Base-by-base conservation (phyloP, 2,888 invertebrate species). In the Eupithecia centaureata region DNA sequence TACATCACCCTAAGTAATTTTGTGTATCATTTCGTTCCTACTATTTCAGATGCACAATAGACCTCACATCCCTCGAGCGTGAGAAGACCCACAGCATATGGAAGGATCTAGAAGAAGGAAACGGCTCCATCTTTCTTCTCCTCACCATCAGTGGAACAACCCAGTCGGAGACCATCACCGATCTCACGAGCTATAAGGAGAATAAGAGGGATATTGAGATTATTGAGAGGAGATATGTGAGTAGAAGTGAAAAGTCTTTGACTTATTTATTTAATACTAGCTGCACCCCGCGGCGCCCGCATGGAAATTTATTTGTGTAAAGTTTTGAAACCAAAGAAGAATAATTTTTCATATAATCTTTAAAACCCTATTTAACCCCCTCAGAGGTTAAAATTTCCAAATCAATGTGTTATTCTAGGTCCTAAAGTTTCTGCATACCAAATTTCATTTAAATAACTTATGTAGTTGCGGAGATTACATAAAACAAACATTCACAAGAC, bases 81-180 rank as follows among this genome's bases (percentile, higher is more conserved):
- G 99, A 99, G 88, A 96, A 95, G 71, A 99, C 99, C 0, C 98
- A 99, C 86, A 96, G 96, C 66, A 95, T 99, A 63, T 97, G 98
- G 96, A 95, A 96, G 79, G 96, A 96, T 2, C 93, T 99, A 57
- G 98, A 99, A 88, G 98, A 99, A 71, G 97, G 97, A 0, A 96
- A 97, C 0, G 97, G 97, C 0, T 96, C 97, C 74, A 95, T 99
- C 73, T 97, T 97, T 83, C 92, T 99, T 0, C 94, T 99, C 73
- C 92, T 99, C 10, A 99, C 99, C 1, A 98, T 99, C 70, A 99
- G 98, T 79, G 99, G 99, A 0, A 98, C 98, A 0, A 97, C 97
- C 0, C 97, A 98, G 13, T 96, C 97, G 0, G 98, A 98, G 86
- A 98, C 98, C 0, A 97, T 98, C 72, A 98, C 98, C 7, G 99